Evolutionary conservation across 1,140 invertebrate species (phyloP), one percentile per base, ranked within the genome.

Genomic region (Lasaia peninsularis): DNA sequence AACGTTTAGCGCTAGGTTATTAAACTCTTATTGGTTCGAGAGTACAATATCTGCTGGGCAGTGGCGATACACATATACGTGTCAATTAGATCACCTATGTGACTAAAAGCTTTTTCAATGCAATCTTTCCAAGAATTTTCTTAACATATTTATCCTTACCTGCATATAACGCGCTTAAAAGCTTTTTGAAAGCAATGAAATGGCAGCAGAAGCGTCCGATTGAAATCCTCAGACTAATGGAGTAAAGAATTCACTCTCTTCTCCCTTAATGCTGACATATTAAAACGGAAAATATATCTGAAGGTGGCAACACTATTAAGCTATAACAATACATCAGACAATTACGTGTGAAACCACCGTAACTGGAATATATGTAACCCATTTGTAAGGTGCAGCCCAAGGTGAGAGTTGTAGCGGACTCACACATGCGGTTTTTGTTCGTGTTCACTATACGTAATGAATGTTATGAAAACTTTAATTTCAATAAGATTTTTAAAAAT

Each of bases 321-420:
- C 67, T 71, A 73, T 75, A 77, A 80, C 73, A 67, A 78, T 82
- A 78, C 68, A 74, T 80, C 75, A 78, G 56, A 40, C 71, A 62
- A 74, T 83, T 78, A 78, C 63, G 31, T 64, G 65, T 49, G 75
- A 76, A 21, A 48, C 69, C 69, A 56, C 58, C 54, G 71, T 73
- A 75, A 80, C 69, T 55, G 62, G 68, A 71, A 79, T 64, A 67
- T 65, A 77, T 78, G 73, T 69, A 72, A 62, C 54, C 64, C 58
- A 75, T 80, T 80, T 67, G 59, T 76, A 60, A 60, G 21, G 28
- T 14, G 24, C 35, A 58, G 63, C 53, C 21, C 24, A 55, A 65
- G 20, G 7, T 33, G 53, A 33, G 44, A 52, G 53, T 37, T 49
- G 5, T 2, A 57, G 62, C 64, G 67, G 11, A 10, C 56, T 44